phyloP scores from a whole-genome alignment of 2,113 vertebrate species.

The Centrocercus urophasianus region DNA sequence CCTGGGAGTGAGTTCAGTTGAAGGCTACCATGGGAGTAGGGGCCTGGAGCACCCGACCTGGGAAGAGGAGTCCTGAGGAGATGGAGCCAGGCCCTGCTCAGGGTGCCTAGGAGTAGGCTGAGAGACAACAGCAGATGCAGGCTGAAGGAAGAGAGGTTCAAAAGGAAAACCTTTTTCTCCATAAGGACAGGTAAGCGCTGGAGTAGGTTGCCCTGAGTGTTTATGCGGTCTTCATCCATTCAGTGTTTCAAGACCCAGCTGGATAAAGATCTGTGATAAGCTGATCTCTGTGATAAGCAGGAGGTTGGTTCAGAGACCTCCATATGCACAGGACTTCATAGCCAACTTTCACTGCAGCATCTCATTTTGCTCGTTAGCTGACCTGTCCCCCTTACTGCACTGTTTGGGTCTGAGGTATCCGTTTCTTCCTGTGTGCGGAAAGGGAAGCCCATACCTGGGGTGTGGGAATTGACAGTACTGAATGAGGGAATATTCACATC shows the following conservation, averaged over 20 bases:
- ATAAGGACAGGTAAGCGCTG: not conserved
- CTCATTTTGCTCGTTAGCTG: not conserved
- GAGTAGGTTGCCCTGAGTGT: not conserved
- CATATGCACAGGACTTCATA: not conserved
- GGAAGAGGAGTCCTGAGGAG: not conserved
- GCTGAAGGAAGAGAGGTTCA: not conserved
- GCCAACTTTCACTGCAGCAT: not conserved
- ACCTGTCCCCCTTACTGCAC: not conserved
- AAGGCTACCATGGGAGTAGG: rapidly evolving
- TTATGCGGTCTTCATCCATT: not conserved
- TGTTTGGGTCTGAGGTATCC: not conserved
- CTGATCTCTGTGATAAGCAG: not conserved
- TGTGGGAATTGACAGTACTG: not conserved
- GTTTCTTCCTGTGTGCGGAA: not conserved
- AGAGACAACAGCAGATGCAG: not conserved
- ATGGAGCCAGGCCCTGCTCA: not conserved
- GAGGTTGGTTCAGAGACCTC: not conserved
- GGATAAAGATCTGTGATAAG: not conserved
- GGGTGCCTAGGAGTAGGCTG: not conserved
- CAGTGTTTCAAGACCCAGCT: not conserved
- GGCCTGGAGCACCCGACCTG: not conserved
- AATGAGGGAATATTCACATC: not conserved
- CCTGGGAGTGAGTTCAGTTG: not conserved
- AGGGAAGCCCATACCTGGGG: not conserved
- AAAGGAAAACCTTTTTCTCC: not conserved